Evolutionary conservation across 2,888 invertebrate species (phyloP).

Genomic region (Amphiduros pacificus): DNA sequence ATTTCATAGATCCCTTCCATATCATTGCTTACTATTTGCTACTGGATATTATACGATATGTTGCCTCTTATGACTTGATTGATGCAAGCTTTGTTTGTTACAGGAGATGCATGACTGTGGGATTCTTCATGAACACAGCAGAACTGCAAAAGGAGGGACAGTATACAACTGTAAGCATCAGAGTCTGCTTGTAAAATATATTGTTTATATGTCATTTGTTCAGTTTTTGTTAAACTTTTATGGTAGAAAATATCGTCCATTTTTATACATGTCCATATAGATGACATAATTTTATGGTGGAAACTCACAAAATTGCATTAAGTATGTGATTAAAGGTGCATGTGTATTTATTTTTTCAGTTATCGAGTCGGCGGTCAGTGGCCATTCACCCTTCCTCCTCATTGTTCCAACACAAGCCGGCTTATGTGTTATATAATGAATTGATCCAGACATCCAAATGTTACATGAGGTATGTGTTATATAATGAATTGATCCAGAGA

Average conservation of each 20-base stretch:
- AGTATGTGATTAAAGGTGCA: background rate
- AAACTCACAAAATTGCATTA: no score
- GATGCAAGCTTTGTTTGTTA: no score
- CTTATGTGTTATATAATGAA: slow-evolving; percentile 80
- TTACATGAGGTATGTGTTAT: slow-evolving; percentile 68
- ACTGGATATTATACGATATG: no score
- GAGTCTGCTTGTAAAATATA: no score
- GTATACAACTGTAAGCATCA: slow-evolving; percentile 68
- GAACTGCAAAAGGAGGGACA: slow-evolving; percentile 75
- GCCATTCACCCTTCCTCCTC: slow-evolving; percentile 83
- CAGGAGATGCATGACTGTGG: slow-evolving; percentile 78
- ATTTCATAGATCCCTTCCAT: no score
- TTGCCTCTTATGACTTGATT: no score
- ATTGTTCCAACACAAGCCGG: slow-evolving; percentile 73
- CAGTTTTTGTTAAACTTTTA: no score
- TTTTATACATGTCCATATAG: no score
- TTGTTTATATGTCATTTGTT: no score
- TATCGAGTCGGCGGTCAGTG: slow-evolving; percentile 70
- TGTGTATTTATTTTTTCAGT: slow-evolving; percentile 58
- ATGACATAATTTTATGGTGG: no score
- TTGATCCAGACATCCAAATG: slow-evolving; percentile 81
- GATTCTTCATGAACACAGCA: slow-evolving; percentile 85
- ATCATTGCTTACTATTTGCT: no score
- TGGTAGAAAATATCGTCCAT: no score
- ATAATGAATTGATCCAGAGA: background rate